A percentile compares a stretch with the other conserved stretches of the same genome.
Evolutionary conservation across 1,140 invertebrate species (phyloP).

Genomic region (Polypedilum pembai): DNA sequence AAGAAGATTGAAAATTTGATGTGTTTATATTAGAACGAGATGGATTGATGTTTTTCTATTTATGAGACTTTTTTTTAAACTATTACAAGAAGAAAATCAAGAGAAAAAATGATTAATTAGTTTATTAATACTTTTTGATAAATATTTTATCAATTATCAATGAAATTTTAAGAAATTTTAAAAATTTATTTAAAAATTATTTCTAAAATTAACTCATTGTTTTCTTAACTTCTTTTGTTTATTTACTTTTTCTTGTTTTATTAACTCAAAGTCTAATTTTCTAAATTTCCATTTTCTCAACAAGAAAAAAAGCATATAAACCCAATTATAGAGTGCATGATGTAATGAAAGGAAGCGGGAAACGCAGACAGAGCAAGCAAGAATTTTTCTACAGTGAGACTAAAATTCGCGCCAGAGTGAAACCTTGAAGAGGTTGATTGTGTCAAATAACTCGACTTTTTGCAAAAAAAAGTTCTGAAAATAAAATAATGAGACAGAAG

Average conservation of each 20-base stretch:
- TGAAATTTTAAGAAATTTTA: too few species aligned
- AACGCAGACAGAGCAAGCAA: not conserved
- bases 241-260: not conserved
- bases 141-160: not conserved
- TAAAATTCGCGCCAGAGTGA: not conserved
- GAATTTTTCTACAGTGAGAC: not conserved
- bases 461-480: not conserved
- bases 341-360: not conserved
- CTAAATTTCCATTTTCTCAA: not conserved
- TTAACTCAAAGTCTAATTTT: not conserved
- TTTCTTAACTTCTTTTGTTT: not conserved
- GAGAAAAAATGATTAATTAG: too few species aligned
- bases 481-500: not conserved
- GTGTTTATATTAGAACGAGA: conserved; percentile 17
- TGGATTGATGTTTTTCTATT: not conserved
- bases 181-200: not conserved
- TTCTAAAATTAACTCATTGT: not conserved
- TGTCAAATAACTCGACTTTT: conserved; percentile 8
- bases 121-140: too few species aligned
- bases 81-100: too few species aligned
- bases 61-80: too few species aligned
- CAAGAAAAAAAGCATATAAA: conserved; percentile 1
- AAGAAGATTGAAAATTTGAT: conserved; percentile 3
- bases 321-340: conserved; percentile 8
- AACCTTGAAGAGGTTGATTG: conserved; percentile 11